Percentiles rank a stretch among this genome's conserved stretches.
Evolutionary conservation across 1,140 invertebrate species (phyloP).

Genomic region (Neodiprion fabricii): DNA sequence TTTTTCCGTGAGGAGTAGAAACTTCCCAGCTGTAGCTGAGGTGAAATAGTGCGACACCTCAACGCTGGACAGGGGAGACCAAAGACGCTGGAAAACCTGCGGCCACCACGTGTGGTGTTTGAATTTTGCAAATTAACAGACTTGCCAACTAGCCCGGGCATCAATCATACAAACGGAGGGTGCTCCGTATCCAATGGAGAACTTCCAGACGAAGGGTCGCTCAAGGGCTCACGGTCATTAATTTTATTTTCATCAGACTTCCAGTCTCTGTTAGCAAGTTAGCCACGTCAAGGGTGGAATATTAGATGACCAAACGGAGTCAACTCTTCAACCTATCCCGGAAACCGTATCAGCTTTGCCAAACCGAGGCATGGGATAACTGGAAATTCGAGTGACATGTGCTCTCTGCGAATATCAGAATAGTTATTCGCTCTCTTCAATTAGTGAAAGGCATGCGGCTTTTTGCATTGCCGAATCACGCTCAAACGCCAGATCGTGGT

Average conservation of each 20-base stretch:
- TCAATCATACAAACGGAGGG: neutral
- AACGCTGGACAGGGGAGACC: neutral
- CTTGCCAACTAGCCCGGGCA: slow-evolving; percentile 1
- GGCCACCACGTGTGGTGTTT: neutral
- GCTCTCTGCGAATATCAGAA: neutral
- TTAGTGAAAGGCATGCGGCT: neutral
- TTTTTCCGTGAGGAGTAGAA: neutral
- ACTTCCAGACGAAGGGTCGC: slow-evolving; percentile 3
- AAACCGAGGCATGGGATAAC: neutral
- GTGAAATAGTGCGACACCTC: neutral
- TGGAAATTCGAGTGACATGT: neutral
- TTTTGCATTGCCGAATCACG: too few species aligned
- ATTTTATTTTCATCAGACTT: slow-evolving; percentile 8
- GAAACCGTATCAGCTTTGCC: neutral
- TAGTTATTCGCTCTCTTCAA: neutral
- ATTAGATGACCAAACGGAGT: neutral
- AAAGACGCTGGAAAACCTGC: too few species aligned
- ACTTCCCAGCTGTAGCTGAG: neutral
- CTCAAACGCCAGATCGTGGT: too few species aligned
- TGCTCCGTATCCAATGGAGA: neutral
- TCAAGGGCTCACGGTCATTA: slow-evolving; percentile 6
- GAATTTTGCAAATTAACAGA: slow-evolving; percentile 7
- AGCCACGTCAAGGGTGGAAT: neutral
- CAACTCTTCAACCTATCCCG: neutral
- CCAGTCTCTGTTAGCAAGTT: slow-evolving; percentile 2